phyloP scores from a whole-genome alignment of 2,113 vertebrate genomes.

The Meriones unguiculatus region DNA sequence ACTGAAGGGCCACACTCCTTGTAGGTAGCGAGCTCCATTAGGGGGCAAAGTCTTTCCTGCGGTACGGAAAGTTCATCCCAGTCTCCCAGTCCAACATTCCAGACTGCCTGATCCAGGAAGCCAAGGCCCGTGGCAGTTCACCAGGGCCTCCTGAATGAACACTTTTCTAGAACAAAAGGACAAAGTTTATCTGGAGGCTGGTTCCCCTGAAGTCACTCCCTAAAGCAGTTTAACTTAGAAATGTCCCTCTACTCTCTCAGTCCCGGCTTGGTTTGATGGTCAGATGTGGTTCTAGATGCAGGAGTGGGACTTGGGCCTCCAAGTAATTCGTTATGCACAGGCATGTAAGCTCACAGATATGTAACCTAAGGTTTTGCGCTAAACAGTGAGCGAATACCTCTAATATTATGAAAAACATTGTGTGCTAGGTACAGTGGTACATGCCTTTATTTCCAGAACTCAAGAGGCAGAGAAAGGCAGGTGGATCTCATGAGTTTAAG shows the following conservation, averaged over 20 bases:
- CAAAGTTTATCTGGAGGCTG: not conserved
- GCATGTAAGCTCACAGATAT: accelerated
- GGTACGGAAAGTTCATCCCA: not conserved
- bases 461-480: not conserved
- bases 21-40: not conserved
- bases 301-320: not conserved
- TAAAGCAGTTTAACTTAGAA: not conserved
- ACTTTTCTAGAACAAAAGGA: not conserved
- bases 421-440: not conserved
- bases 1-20: not conserved
- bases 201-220: no score
- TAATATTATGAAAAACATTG: not conserved
- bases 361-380: not conserved
- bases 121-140: accelerated
- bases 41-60: not conserved
- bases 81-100: not conserved
- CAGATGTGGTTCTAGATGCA: not conserved
- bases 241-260: not conserved
- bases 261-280: not conserved
- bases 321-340: not conserved
- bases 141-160: accelerated
- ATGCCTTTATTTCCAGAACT: not conserved
- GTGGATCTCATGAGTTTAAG: not conserved
- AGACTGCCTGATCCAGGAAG: not conserved
- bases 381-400: not conserved